A percentile compares a stretch with the other conserved stretches of the same genome.
Conservation (phyloP, 2,113 vertebrate genomes). For the Lipotes vexillifer region DNA sequence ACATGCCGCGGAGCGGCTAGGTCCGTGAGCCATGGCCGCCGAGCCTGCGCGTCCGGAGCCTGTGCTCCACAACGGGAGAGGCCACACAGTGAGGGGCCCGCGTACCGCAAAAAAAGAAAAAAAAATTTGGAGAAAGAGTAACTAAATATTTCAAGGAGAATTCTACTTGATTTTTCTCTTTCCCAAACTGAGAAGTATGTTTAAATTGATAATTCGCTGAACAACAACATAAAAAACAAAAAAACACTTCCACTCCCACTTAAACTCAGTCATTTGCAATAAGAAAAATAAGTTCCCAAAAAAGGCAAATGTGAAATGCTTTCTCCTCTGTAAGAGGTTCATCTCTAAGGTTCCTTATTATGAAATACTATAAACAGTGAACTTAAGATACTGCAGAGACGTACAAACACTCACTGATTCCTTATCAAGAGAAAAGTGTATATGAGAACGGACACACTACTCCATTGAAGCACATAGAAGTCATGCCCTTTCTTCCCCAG, state of each 20-base stretch:
- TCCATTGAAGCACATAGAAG: neutral
- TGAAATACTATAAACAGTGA: neutral
- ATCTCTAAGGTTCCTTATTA: neutral
- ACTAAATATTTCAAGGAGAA: neutral
- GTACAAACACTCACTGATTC: neutral
- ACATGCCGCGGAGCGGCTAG: too few relatives aligned
- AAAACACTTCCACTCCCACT: neutral
- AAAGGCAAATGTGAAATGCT: neutral
- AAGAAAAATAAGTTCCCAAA: neutral
- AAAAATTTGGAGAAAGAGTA: constrained; percentile 1
- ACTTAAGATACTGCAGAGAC: neutral
- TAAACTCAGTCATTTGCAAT: neutral
- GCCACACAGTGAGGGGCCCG: too few relatives aligned
- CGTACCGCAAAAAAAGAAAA: too few relatives aligned
- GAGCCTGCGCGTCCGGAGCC: too few relatives aligned
- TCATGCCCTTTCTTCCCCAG: neutral
- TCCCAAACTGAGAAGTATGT: neutral
- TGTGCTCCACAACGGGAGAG: too few relatives aligned
- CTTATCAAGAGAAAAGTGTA: neutral
- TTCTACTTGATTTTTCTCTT: neutral
- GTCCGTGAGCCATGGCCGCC: too few relatives aligned
- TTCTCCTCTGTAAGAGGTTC: neutral
- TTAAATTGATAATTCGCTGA: neutral
- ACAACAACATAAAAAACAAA: neutral
- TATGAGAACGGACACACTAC: neutral